Percentiles rank a stretch among this genome's conserved stretches.
Evolutionary conservation across 2,888 invertebrate genomes (phyloP).

Genomic region (Rhamnusium bicolor): DNA sequence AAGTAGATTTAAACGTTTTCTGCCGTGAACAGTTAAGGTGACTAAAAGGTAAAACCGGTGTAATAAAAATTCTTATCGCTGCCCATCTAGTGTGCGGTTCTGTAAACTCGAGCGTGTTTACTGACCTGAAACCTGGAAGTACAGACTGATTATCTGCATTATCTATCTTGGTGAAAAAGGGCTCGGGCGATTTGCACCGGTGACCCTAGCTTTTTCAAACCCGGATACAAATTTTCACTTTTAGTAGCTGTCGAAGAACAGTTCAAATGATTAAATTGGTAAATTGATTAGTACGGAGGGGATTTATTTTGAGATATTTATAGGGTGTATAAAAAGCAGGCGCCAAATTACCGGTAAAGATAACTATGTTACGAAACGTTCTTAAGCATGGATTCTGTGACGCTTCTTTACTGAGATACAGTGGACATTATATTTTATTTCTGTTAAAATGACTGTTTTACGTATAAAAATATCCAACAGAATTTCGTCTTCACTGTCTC

Average conservation of each 20-base stretch:
- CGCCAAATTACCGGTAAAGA: too few relatives aligned
- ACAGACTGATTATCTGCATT: constrained; percentile 9
- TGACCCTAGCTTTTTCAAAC: not conserved
- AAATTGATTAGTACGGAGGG: not conserved
- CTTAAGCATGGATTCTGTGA: too few relatives aligned
- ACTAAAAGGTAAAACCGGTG: constrained; percentile 19
- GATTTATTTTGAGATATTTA: too few relatives aligned
- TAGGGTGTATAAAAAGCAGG: too few relatives aligned
- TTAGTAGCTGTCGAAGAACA: not conserved
- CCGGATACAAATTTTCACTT: not conserved
- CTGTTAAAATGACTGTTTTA: too few relatives aligned
- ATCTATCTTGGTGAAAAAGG: not conserved
- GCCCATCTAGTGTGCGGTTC: not conserved
- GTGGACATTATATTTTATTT: too few relatives aligned
- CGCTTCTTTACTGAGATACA: too few relatives aligned
- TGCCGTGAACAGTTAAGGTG: constrained; percentile 2
- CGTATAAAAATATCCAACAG: too few relatives aligned
- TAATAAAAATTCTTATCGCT: constrained; percentile 24
- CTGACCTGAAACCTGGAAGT: constrained; percentile 6
- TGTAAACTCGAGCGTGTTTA: constrained; percentile 13
- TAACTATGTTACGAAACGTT: too few relatives aligned
- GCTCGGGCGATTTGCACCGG: not conserved
- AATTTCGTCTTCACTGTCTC: too few relatives aligned
- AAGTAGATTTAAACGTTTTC: constrained; percentile 9
- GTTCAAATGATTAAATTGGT: not conserved